Base-by-base conservation (phyloP, 2,888 invertebrate species). In the Unio pictorum region DNA sequence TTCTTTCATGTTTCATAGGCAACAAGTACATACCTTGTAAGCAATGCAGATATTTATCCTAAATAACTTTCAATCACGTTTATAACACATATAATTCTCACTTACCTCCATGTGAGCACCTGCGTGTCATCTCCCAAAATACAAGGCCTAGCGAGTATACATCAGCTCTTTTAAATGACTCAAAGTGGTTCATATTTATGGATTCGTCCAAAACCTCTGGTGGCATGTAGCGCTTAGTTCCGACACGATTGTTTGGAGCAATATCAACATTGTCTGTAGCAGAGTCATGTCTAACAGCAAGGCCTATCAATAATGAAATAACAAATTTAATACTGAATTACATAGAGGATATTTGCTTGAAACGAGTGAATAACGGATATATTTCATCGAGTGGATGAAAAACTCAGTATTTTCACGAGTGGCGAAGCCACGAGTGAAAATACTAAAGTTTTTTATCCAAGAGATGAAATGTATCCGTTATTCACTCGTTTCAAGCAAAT, bases 91-190 rank as follows among this genome's bases (percentile, higher is more conserved):
- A 7, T 6, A 3, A 1, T 8, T 45, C 45, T 45, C 15, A 73
- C 79, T 75, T 78, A 88, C 89, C 87, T 67, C 85, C 86, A 23
- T 88, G 79, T 30, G 86, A 81, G 90, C 96, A 96, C 67, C 98
- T 93, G 63, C 97, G 93, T 7, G 96, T 94, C 82, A 98, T 23
- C 94, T 99, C 99, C 99, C 99, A 99, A 76, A 98, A 92, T 74
- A 99, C 97, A 79, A 99, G 92, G 0, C 98, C 98, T 84, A 98
- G 94, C 3, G 99, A 96, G 90, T 99, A 99, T n/a, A 99, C 96
- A 91, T 99, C 99, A 2, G 97, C 98, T 72, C 97, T 93, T 91
- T 98, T 98, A 92, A 98, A 99, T 26, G 98, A 96, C 90, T 98
- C 97, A 91, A 99, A 99, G 89, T 97, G 96, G 78, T 94, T 94